Evolutionary conservation across 2,113 vertebrate genomes (phyloP), one percentile per base, ranked within the genome.

Genomic region (Sigmodon hispidus): DNA sequence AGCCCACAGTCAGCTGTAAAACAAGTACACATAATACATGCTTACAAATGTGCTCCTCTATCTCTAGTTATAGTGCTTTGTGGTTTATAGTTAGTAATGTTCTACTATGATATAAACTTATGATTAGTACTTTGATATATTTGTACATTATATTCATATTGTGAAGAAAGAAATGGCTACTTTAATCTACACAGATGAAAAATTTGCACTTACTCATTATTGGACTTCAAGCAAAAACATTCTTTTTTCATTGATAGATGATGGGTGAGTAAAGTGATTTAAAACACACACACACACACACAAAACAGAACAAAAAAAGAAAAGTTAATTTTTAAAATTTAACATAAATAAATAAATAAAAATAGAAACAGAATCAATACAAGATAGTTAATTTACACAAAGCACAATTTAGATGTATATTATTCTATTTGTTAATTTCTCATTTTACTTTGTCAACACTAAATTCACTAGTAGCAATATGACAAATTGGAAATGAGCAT

Each of bases 401-500:
- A 83, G 8, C 16, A 81, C 61, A 26, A 29, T 79, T 91, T 65
- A 75, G 57, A 92, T 84, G 9, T 55, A 65, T 0, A 72, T 87
- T 21, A 65, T 52, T 81, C 34, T 90, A 55, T 89, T 90, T 89
- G 57, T 81, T 96, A 96, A 96, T 86, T 95, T 96, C 40, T 94
- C 40, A 89, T 94, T 94, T 96, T 96, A 65, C 10, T 90, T 65
- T 83, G 40, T 76, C 75, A 95, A 91, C 22, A 79, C 15, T 72
- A 86, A 85, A 9, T 90, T 3, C 59, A 89, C 34, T 50, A 67
- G 65, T 50, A 96, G 87, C 87, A 96, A 96, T 52, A 95, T 75
- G 91, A 69, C 36, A 92, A 88, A 92, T 57, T 96, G n/a, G 59
- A 97, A 97, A 94, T 80, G 72, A 96, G 2, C 4, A n/a, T 95